Conservation (phyloP, 2,888 invertebrate genomes). For the Vandiemenella viatica region DNA sequence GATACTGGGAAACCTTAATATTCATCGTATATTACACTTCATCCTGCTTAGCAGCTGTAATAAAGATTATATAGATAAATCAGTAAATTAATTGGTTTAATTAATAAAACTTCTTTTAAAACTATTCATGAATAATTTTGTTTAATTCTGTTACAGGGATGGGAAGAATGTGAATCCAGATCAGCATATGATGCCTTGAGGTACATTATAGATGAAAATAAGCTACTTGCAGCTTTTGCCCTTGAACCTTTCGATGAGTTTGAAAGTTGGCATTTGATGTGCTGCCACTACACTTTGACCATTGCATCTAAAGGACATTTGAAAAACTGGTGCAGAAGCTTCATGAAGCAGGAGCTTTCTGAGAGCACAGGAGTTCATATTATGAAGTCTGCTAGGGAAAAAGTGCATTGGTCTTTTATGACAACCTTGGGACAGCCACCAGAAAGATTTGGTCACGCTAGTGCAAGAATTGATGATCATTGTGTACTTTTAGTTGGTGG, state of each 20-base stretch:
- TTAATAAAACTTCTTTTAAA: no score
- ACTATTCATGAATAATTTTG: neutral
- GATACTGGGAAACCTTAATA: no score
- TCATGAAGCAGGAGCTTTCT: no score
- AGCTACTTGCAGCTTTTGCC: constrained; percentile 23
- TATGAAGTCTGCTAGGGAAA: no score
- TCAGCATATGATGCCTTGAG: constrained; percentile 24
- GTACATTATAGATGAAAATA: constrained; percentile 20
- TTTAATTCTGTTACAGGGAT: constrained; percentile 16
- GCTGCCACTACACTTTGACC: constrained; percentile 31
- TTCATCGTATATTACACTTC: no score
- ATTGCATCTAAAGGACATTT: constrained; percentile 23
- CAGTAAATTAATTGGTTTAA: no score
- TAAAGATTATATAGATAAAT: no score
- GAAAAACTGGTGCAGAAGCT: constrained; percentile 9
- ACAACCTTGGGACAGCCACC: no score
- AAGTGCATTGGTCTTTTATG: no score
- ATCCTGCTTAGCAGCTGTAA: no score
- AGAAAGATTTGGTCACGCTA: neutral
- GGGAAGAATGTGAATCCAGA: constrained; percentile 13
- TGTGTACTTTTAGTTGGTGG: constrained; percentile 14
- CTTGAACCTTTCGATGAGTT: constrained; percentile 35
- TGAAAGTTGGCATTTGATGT: constrained; percentile 34
- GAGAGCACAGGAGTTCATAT: no score
- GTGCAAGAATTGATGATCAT: neutral